Conservation (phyloP, 2,797 vertebrate species). For the Muraenolepis orangiensis region DNA sequence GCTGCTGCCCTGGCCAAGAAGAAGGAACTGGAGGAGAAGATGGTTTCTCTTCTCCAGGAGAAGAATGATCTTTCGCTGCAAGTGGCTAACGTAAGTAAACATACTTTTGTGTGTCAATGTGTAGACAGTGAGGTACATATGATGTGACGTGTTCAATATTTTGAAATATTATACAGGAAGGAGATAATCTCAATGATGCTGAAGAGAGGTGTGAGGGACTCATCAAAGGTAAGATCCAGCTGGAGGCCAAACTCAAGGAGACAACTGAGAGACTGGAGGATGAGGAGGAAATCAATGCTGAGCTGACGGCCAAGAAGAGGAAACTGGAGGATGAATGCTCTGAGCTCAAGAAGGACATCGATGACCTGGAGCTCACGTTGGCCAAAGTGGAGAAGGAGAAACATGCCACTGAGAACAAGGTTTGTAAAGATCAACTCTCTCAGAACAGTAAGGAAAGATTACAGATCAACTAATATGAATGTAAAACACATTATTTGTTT, state of each 20-base stretch:
- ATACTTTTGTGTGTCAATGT: too few relatives aligned
- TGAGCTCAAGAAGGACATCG: conserved; percentile 73
- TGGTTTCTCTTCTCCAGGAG: conserved; percentile 78
- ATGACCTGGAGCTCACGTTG: conserved; percentile 70
- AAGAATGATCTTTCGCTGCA: conserved; percentile 83
- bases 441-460: too few relatives aligned
- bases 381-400: conserved; percentile 52
- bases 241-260: background rate
- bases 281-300: conserved; percentile 73
- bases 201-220: background rate
- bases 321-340: conserved; percentile 63
- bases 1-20: conserved; percentile 77
- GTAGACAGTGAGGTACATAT: too few relatives aligned
- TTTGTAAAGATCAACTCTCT: too few relatives aligned
- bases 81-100: conserved; percentile 75
- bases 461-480: too few relatives aligned
- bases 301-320: background rate
- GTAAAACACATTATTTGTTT: background rate
- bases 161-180: too few relatives aligned
- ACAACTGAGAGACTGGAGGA: background rate
- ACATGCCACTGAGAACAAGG: conserved; percentile 47
- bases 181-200: background rate
- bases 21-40: conserved; percentile 82
- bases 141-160: too few relatives aligned
- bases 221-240: background rate